Evolutionary conservation across 2,113 vertebrate genomes (phyloP).

Genomic region (Amphiprion ocellaris): DNA sequence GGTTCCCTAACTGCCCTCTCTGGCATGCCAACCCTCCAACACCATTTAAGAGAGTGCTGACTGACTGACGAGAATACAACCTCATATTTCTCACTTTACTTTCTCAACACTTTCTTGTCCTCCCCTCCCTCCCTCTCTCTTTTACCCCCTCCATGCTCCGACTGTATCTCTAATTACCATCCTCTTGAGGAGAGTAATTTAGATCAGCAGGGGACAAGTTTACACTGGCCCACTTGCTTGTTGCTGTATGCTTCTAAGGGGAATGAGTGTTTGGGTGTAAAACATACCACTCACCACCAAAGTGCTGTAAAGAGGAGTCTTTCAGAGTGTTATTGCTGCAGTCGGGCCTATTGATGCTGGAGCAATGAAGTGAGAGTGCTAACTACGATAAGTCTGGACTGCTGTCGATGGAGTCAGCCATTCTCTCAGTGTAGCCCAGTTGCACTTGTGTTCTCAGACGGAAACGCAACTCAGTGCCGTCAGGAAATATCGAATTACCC

Average conservation of each 20-base stretch:
- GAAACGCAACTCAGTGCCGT: slow-evolving; percentile 7
- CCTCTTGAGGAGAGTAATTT: slow-evolving; percentile 65
- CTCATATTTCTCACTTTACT: not conserved
- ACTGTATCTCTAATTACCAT: slow-evolving; percentile 63
- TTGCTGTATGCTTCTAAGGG: slow-evolving; percentile 36
- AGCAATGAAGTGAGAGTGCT: slow-evolving; percentile 36
- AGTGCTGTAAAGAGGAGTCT: slow-evolving; percentile 39
- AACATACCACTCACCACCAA: slow-evolving; percentile 54
- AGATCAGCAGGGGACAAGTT: slow-evolving; percentile 59
- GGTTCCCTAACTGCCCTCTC: too few relatives aligned
- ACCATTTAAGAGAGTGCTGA: too few relatives aligned
- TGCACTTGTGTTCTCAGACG: slow-evolving; percentile 14
- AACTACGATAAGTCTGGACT: slow-evolving; percentile 18
- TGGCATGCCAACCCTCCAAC: too few relatives aligned
- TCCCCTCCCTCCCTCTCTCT: not conserved
- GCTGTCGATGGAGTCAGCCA: slow-evolving; percentile 15
- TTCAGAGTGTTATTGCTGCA: slow-evolving; percentile 40
- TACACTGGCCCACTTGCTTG: slow-evolving; percentile 40
- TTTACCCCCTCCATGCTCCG: not conserved
- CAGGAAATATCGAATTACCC: not conserved
- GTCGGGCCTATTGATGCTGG: slow-evolving; percentile 31
- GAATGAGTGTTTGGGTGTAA: slow-evolving; percentile 56
- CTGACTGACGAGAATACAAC: not conserved
- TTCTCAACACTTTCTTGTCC: slow-evolving; percentile 3
- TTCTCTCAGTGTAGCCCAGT: slow-evolving; percentile 9